Evolutionary conservation across 1,140 invertebrate genomes (phyloP).

Genomic region (Macrostomum lignano): DNA sequence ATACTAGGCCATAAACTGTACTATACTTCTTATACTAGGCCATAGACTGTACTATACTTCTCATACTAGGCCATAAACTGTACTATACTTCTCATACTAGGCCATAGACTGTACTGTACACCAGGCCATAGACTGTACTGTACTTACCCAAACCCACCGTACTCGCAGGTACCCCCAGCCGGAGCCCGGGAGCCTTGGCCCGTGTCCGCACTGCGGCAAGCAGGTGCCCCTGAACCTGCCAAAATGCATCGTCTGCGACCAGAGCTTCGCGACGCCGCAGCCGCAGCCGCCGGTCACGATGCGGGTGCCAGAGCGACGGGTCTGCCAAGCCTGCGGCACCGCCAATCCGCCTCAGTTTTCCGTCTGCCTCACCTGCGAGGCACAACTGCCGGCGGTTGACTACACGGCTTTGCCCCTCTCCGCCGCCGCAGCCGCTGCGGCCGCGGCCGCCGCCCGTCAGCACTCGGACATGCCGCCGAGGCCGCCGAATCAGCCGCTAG

Average conservation of each 20-base stretch:
- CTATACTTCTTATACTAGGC: too few species aligned
- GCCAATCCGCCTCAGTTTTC: conserved; percentile 14
- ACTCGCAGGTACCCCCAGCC: conserved; percentile 13
- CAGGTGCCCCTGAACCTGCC: conserved; percentile 20
- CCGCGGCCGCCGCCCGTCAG: conserved; percentile 8
- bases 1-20: too few species aligned
- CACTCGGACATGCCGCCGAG: conserved; percentile 9
- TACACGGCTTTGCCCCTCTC: too few species aligned
- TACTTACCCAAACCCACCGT: too few species aligned
- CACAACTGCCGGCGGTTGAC: conserved; percentile 10
- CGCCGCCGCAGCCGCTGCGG: not conserved
- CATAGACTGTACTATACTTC: too few species aligned
- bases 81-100: too few species aligned
- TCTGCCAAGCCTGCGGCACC: conserved; percentile 15
- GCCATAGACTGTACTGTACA: too few species aligned
- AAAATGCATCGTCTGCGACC: conserved; percentile 22
- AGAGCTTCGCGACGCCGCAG: too few species aligned
- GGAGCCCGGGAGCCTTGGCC: conserved; percentile 17
- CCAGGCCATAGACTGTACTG: too few species aligned
- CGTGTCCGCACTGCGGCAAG: conserved; percentile 19
- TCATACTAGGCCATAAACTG: too few species aligned
- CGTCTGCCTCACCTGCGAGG: conserved; percentile 15
- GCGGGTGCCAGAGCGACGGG: conserved; percentile 10
- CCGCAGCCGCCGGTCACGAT: conserved; percentile 2
- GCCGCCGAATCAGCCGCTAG: not conserved